Evolutionary conservation across 2,888 invertebrate genomes (phyloP), one percentile per base, ranked within the genome.

Genomic region (Petrolisthes manimaculis): DNA sequence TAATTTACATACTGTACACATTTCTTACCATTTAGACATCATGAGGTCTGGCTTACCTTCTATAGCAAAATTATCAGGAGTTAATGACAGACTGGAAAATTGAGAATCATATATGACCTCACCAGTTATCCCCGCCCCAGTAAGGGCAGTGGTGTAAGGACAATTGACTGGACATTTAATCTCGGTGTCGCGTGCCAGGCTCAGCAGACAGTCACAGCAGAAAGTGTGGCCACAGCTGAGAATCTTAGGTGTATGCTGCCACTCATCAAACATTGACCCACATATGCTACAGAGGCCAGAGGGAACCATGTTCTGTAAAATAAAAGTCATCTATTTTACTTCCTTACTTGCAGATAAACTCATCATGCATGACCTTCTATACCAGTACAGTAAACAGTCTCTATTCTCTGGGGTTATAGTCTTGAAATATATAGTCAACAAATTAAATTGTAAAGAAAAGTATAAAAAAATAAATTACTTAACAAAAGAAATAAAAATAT

Each of bases 201-300:
- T 81, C 24, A 82, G 78, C 56, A 90, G 85, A 55, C 90, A 90
- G 86, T 86, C 83, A 24, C 83, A 86, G 78, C 90, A 90, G 84
- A 86, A 89, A 3, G 90, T 90, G 54, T 90, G 90, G 51, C 87
- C 89, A 77, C 90, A 90, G 67, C 89, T 86, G 74, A 90, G 86
- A 77, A 90, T 84, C 81, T 90, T 90, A 67, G 90, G 90, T 55
- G 80, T 83, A 79, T 86, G 88, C 69, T 86, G 86, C 83, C 84
- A 82, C 67, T 90, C 86, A 24, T 90, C 88, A 54, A 82, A 90
- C 6, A 55, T 75, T 12, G 79, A 67, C 9, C 86, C 84, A 80
- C 90, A 90, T 67, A 84, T 79, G 53, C 55, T 81, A 54, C 90
- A 90, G 18, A 84, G 51, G 37, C 37, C 37, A 37, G 37, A 37